These are phyloP conservation scores for Hydrozoanthus gracilis DNA, from an alignment of 92 coral and sea anemone genomes.

Conservation along the genomic window DNA sequence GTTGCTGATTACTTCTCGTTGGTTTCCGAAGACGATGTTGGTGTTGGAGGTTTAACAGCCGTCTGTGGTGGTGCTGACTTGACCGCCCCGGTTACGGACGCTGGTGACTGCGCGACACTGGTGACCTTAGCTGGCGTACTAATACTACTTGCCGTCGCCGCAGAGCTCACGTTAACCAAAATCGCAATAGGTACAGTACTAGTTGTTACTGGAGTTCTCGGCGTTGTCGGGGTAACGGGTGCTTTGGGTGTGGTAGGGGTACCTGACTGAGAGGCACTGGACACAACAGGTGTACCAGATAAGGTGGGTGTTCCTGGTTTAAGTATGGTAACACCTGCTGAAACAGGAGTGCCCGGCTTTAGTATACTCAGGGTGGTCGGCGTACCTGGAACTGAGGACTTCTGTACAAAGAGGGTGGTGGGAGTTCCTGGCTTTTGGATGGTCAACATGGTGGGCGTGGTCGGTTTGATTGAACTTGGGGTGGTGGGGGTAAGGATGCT, in stretches of 20 bases:
- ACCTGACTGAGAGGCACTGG: not conserved
- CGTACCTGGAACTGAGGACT: conserved; percentile 35
- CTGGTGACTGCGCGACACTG: not conserved
- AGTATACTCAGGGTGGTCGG: conserved; percentile 47
- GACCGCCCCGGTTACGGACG: not conserved
- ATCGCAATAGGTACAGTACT: conserved; percentile 26
- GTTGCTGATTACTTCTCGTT: not conserved
- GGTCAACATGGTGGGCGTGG: conserved; percentile 61
- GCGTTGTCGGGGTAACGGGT: conserved; percentile 30
- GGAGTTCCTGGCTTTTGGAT: conserved; percentile 81
- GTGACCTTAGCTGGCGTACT: conserved; percentile 11
- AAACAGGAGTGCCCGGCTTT: conserved; percentile 30
- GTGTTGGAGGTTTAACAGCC: not conserved
- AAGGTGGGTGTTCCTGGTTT: conserved; percentile 37
- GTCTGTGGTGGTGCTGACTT: conserved; percentile 16
- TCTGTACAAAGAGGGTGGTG: conserved; percentile 44
- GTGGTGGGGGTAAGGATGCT: conserved; percentile 76
- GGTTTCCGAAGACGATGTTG: conserved; percentile 4
- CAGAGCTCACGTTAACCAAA: conserved; percentile 14
- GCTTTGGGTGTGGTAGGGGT: conserved; percentile 30
- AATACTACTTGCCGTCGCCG: not conserved
- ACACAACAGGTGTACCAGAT: not conserved
- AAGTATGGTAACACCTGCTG: conserved; percentile 34
- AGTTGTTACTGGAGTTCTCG: conserved; percentile 8
- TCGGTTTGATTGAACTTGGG: conserved; percentile 69